phyloP scores from a whole-genome alignment of 2,797 vertebrate species.

The Adelosebastes latens region DNA sequence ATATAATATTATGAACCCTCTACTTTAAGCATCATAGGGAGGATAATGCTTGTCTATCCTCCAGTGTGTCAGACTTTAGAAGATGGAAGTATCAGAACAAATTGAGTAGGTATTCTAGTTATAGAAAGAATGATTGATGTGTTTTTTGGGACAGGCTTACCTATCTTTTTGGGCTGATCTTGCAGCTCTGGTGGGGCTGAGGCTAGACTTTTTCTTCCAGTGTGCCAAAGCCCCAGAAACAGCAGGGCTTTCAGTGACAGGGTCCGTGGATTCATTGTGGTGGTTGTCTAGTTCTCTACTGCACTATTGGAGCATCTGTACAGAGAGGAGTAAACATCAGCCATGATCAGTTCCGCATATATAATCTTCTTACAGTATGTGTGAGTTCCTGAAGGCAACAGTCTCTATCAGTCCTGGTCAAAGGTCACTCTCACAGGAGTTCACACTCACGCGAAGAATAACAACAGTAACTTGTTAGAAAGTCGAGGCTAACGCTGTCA shows the following conservation, averaged over 20 bases:
- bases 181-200: slow-evolving; percentile 67
- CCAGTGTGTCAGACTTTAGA: neutral
- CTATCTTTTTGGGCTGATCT: slow-evolving; percentile 80
- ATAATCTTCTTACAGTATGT: neutral
- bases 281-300: slow-evolving; percentile 6
- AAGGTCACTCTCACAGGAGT: slow-evolving; percentile 39
- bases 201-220: slow-evolving; percentile 68
- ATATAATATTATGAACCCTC: neutral
- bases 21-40: neutral
- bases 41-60: neutral
- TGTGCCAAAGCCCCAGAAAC: slow-evolving; percentile 76
- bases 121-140: neutral
- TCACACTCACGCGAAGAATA: neutral
- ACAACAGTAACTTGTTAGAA: neutral
- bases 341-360: neutral
- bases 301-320: slow-evolving; percentile 47
- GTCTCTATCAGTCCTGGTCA: slow-evolving; percentile 28
- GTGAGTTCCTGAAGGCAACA: neutral
- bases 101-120: neutral
- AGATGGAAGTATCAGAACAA: neutral
- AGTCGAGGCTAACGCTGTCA: neutral
- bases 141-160: slow-evolving; percentile 44
- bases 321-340: neutral
- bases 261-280: slow-evolving; percentile 65
- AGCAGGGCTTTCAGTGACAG: slow-evolving; percentile 71